Conservation (phyloP, 1,140 invertebrate genomes). For the Tetraneura akinire region DNA sequence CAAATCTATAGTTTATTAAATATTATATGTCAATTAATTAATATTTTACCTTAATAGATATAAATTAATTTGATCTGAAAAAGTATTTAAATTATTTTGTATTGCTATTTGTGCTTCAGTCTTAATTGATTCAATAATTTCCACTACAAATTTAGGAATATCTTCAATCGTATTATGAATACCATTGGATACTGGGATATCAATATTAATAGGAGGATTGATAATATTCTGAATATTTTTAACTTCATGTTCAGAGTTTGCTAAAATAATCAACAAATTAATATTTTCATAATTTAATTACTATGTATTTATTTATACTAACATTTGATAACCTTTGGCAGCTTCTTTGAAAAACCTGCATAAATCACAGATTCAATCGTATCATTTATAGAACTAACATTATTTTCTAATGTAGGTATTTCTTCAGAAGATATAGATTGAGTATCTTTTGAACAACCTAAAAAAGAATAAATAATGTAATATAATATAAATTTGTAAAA, state of each 20-base stretch:
- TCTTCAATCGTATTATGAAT: constrained; percentile 16
- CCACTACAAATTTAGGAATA: constrained; percentile 29
- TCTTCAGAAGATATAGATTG: not conserved
- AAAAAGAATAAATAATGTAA: not conserved
- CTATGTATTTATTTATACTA: not conserved
- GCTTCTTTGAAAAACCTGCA: constrained; percentile 54
- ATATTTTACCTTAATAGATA: constrained; percentile 37
- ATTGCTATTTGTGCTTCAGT: constrained; percentile 47
- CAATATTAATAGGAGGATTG: constrained; percentile 24
- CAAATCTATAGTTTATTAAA: too few species aligned
- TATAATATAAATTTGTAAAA: not conserved
- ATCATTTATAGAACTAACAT: constrained; percentile 55
- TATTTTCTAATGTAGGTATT: constrained; percentile 15
- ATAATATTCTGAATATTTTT: constrained; percentile 1
- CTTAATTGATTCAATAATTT: constrained; percentile 48
- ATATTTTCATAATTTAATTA: not conserved
- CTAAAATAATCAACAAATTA: not conserved
- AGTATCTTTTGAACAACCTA: constrained; percentile 46
- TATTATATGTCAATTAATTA: too few species aligned
- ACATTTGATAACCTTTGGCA: not conserved
- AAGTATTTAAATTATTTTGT: constrained; percentile 7
- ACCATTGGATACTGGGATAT: constrained; percentile 30
- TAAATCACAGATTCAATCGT: constrained; percentile 59
- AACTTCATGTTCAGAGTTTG: not conserved
- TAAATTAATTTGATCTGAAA: constrained; percentile 43